These are phyloP conservation scores for Sandelia bainsii DNA, from an alignment of 2,797 vertebrate species.

Conservation along the genomic window DNA sequence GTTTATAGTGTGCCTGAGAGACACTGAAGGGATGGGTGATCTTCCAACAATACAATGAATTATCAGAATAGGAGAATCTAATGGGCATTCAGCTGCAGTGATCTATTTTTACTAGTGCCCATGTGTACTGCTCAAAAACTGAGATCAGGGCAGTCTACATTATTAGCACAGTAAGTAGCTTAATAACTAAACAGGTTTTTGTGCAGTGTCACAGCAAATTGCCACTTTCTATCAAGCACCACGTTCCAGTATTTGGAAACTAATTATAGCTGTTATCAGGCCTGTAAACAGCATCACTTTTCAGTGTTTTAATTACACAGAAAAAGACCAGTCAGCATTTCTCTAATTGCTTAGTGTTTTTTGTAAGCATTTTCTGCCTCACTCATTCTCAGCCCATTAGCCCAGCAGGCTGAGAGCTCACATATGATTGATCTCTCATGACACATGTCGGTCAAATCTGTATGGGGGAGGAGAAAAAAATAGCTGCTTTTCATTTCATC, in stretches of 20 bases:
- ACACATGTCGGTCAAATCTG: constrained; percentile 38
- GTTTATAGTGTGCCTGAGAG: not conserved
- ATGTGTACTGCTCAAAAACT: constrained; percentile 30
- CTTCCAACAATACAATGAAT: constrained; percentile 13
- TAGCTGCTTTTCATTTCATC: constrained; percentile 13
- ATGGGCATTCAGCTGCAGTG: constrained; percentile 34
- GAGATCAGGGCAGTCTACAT: constrained; percentile 30
- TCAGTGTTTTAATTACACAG: constrained; percentile 61
- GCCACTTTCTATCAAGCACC: constrained; percentile 19
- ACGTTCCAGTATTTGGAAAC: constrained; percentile 44
- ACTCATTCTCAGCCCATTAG: constrained; percentile 4
- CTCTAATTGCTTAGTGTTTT: constrained; percentile 26
- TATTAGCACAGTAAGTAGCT: constrained; percentile 47
- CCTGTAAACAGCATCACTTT: constrained; percentile 45
- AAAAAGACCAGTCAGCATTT: constrained; percentile 52
- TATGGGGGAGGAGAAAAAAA: not conserved
- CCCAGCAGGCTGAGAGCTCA: constrained; percentile 6
- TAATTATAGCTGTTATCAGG: constrained; percentile 58
- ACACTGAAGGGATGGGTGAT: constrained; percentile 2
- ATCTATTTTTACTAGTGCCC: constrained; percentile 54
- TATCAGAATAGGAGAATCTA: constrained; percentile 28
- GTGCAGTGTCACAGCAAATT: constrained; percentile 46
- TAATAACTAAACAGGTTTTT: constrained; percentile 36
- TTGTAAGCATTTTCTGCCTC: constrained; percentile 15
- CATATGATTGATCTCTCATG: constrained; percentile 24